Conservation (phyloP, 92 coral and sea anemone genomes). For the Meandrina meandrites region DNA sequence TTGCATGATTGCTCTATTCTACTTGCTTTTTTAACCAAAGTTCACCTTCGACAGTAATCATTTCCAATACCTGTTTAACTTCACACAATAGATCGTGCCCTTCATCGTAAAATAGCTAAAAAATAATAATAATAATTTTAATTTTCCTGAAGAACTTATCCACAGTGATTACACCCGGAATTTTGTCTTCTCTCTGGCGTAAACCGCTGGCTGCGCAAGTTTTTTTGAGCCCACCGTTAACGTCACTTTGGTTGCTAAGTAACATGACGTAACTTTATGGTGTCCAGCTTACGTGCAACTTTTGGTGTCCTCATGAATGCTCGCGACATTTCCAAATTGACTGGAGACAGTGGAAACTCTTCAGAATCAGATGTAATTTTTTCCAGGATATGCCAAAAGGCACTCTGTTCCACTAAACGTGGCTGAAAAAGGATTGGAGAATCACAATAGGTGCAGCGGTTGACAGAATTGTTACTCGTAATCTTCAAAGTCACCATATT, state of each 20-base stretch:
- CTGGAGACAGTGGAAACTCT: not conserved
- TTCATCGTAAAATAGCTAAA: not conserved
- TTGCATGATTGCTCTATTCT: no score
- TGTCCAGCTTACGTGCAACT: no score
- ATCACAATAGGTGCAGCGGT: not conserved
- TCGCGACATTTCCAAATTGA: not conserved
- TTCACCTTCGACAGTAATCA: not conserved
- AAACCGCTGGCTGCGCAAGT: not conserved
- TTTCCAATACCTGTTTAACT: not conserved
- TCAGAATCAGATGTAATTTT: not conserved
- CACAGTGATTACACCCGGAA: not conserved
- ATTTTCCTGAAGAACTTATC: not conserved
- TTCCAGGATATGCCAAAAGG: not conserved
- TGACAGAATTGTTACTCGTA: slow-evolving; percentile 47
- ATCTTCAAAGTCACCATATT: slow-evolving; percentile 82
- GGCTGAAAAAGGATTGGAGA: not conserved
- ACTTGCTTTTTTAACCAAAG: not conserved
- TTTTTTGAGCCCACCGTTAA: not conserved
- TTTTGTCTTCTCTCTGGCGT: not conserved
- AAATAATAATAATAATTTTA: not conserved
- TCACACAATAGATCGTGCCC: not conserved
- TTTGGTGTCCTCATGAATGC: not conserved
- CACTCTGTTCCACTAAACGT: not conserved
- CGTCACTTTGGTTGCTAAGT: not conserved
- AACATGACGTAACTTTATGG: not conserved